Percentiles rank a stretch among this genome's conserved stretches.
These are phyloP conservation scores for Lateolabrax maculatus DNA, from an alignment of 2,797 vertebrate species.

Conservation along the genomic window DNA sequence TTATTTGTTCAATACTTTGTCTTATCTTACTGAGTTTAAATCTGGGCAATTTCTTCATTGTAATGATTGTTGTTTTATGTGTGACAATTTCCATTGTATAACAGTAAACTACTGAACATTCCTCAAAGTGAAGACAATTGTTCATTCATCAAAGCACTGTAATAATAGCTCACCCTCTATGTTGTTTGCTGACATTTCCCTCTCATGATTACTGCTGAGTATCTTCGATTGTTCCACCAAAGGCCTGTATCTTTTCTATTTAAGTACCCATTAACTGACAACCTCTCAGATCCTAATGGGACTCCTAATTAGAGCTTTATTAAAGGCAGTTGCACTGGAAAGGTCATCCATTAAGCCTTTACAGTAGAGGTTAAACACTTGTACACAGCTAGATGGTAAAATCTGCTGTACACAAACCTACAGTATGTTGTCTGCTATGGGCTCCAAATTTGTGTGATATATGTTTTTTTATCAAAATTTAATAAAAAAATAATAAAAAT, in stretches of 20 bases:
- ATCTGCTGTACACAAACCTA: slow-evolving; percentile 10
- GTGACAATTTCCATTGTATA: neutral
- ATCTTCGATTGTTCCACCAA: slow-evolving; percentile 56
- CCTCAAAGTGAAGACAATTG: slow-evolving; percentile 1
- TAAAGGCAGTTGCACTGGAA: slow-evolving; percentile 53
- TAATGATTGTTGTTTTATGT: neutral
- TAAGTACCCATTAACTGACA: slow-evolving; percentile 58
- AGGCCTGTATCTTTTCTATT: slow-evolving; percentile 57
- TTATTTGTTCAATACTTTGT: neutral
- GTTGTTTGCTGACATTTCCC: slow-evolving; percentile 50
- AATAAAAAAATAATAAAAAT: neutral
- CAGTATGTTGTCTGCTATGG: slow-evolving; percentile 1
- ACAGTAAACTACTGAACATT: neutral
- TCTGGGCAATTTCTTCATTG: neutral
- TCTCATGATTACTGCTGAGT: slow-evolving; percentile 44
- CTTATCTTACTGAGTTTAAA: neutral
- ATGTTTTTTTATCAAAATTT: slow-evolving; percentile 18
- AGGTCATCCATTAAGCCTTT: slow-evolving; percentile 57
- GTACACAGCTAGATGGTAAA: slow-evolving; percentile 4
- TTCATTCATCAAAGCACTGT: slow-evolving; percentile 17
- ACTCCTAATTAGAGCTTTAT: slow-evolving; percentile 64
- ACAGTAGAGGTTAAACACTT: slow-evolving; percentile 55
- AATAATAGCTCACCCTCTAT: slow-evolving; percentile 20
- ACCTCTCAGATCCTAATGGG: slow-evolving; percentile 51
- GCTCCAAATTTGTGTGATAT: slow-evolving; percentile 13